Base-by-base conservation (phyloP, 2,113 vertebrate species). In the Cynoglossus semilaevis region DNA sequence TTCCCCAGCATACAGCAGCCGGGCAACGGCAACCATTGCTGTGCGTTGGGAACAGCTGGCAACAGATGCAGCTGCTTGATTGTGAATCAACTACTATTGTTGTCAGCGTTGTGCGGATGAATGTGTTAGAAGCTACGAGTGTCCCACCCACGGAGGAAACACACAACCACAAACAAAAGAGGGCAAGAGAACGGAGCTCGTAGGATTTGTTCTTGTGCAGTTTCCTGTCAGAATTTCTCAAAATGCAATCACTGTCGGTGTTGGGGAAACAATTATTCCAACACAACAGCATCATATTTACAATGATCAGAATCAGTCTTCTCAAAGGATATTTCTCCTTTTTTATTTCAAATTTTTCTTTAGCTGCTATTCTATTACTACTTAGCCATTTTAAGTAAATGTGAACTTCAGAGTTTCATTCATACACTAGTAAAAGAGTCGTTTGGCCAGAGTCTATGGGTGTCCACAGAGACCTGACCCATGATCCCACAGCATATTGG, bases 61-160 rank as follows among this genome's bases (percentile, higher is more conserved):
- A 74, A 64, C 67, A 76, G 85, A 81, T 78, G 72, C 87, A 88
- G 85, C 85, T 89, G 87, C 74, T 44, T 76, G 80, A 87, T 89
- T 87, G 84, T 83, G 68, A 89, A 89, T 89, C 85, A 87, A 72
- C 72, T 68, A 43, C 59, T 58, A 86, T 87, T 87, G 85, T 89
- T 80, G 22, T 57, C 44, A 19, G 16, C 66, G 56, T 64, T 64
- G 61, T 40, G 41, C 43, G 40, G 53, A 42, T 52, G 52, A 68
- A 65, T 49, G 44, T 71, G 57, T 4, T 40, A 18, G 52, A 61
- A 58, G 67, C 67, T 50, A 40, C 68, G 45, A 64, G 41, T 44
- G 36, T 72, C 79, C 77, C 80, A 51, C 69, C 70, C 66, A 56
- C 75, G 29, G 62, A 79, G 82, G 62, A 64, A 72, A 61, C 42